Base-by-base conservation (phyloP, 2,113 vertebrate genomes). In the Erythrolamprus reginae region DNA sequence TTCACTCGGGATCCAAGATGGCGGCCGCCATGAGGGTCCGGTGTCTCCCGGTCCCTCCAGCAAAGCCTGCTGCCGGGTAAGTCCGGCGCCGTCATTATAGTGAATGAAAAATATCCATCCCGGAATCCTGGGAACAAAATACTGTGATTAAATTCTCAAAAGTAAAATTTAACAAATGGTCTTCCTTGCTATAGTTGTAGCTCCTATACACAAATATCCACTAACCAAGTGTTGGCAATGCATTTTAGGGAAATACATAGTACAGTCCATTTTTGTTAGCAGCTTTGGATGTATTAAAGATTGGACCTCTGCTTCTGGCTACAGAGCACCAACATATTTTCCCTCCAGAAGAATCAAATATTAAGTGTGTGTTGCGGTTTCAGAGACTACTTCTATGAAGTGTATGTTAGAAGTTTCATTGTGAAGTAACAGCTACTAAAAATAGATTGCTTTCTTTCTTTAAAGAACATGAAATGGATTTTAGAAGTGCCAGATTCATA, bases 201-300 rank as follows among this genome's bases (percentile, higher is more conserved):
- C 21, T 92, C 88, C 10, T 26, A 61, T 23, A 5, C 26, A 85
- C 91, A 90, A 6, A 10, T 0, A 84, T n/a, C 45, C n/a, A 33
- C 26, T 19, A 45, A 47, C 45, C 23, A 90, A 55, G 51, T 65
- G 47, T 77, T 23, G 7, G 65, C 1, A 88, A 51, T 38, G 15
- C 0, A 48, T 86, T 77, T 91, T 28, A 19, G 48, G 56, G 56
- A 92, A 92, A 89, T 1, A 84, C 56, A 61, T 28, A 93, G 28
- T 15, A 3, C 19, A 88, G 15, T 86, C n/a, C 92, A 77, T 0
- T 91, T 92, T 88, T 92, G 55, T 89, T 92, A 92, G 45, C 6
- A 93, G 1, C 5, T 33, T 84, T 92, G 56, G 9, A 0, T 33
- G 1, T 0, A 21, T 2, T 93, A 45, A 94, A 85, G 91, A 84